These are phyloP conservation scores for Epinotia ramella DNA, from an alignment of 2,888 invertebrate genomes.

Conservation along the genomic window DNA sequence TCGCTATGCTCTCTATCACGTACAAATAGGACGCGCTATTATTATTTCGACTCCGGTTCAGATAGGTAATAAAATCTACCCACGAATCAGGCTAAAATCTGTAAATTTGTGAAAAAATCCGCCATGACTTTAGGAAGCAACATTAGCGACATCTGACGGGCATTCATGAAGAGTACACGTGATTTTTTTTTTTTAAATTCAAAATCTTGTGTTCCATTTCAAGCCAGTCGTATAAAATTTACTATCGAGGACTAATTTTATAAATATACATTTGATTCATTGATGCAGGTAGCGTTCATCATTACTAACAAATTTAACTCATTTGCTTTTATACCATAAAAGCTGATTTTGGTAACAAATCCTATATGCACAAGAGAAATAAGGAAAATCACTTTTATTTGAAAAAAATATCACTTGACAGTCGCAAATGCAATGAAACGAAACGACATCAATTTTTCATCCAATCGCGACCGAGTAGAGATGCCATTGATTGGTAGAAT, in stretches of 20 bases:
- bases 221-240: slow-evolving; percentile 59
- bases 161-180: slow-evolving; percentile 71
- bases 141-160: slow-evolving; percentile 80
- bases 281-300: neutral
- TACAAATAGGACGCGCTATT: slow-evolving; percentile 68
- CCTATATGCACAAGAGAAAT: neutral
- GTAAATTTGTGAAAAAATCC: slow-evolving; percentile 80
- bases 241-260: neutral
- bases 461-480: neutral
- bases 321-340: neutral
- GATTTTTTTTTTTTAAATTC: slow-evolving; percentile 72
- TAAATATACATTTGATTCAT: neutral
- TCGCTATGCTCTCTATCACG: slow-evolving; percentile 66
- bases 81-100: slow-evolving; percentile 77
- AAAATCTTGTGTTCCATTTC: slow-evolving; percentile 72
- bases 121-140: slow-evolving; percentile 80
- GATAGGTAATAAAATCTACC: slow-evolving; percentile 73
- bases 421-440: neutral
- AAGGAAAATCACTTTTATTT: neutral
- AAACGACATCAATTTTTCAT: neutral
- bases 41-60: slow-evolving; percentile 75
- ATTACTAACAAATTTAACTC: neutral
- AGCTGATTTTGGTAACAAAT: neutral
- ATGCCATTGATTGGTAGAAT: slow-evolving; percentile 9
- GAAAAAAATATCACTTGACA: neutral